phyloP scores from a whole-genome alignment of 2,113 vertebrate genomes.

The Amazona vittata region DNA sequence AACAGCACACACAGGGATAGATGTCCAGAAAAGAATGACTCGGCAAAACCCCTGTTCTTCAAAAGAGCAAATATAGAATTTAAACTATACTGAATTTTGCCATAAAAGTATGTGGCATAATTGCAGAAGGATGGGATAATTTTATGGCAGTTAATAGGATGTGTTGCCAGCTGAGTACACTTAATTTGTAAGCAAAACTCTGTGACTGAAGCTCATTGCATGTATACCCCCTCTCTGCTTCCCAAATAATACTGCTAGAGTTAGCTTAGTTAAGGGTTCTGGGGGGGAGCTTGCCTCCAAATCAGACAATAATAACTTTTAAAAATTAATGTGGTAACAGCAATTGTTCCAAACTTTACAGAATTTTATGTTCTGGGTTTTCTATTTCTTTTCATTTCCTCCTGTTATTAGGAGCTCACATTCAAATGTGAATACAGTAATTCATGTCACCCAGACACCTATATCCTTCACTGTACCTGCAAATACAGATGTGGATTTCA shows the following conservation, averaged over 20 bases:
- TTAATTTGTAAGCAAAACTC: neutral
- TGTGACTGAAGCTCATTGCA: neutral
- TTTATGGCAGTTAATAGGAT: neutral
- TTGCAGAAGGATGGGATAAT: neutral
- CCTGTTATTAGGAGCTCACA: neutral
- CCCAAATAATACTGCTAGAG: neutral
- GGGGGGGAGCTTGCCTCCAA: neutral
- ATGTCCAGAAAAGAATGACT: neutral
- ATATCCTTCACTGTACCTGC: neutral
- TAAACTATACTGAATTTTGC: neutral
- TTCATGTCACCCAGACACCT: neutral
- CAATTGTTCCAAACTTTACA: neutral
- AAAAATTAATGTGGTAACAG: neutral
- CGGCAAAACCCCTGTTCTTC: neutral
- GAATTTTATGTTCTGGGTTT: neutral
- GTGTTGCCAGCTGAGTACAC: neutral
- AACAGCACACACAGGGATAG: neutral
- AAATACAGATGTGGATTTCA: conserved; percentile 17
- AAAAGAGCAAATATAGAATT: neutral
- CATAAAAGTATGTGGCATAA: neutral
- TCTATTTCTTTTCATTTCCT: neutral
- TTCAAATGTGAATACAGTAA: neutral
- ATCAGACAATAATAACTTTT: neutral
- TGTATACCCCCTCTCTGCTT: neutral
- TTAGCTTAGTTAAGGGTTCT: neutral